phyloP scores from a whole-genome alignment of 2,113 vertebrate species.

The Cranoglanis bouderius region DNA sequence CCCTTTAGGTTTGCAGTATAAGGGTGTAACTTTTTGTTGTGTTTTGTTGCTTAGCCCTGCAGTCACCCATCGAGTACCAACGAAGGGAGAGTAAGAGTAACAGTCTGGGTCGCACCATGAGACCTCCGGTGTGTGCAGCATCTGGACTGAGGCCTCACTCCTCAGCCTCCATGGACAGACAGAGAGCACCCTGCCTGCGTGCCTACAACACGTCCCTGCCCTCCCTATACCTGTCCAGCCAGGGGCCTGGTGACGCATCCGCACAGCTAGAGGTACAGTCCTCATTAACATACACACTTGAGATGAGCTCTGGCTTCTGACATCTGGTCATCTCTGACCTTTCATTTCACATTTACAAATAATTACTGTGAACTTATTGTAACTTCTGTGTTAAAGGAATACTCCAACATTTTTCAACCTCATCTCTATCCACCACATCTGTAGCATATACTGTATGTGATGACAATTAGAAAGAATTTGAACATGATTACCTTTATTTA shows the following conservation, averaged over 20 bases:
- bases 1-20: neutral
- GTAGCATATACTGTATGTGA: neutral
- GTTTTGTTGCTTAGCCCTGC: constrained; percentile 75
- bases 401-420: neutral
- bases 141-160: constrained; percentile 77
- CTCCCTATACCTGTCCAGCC: constrained; percentile 79
- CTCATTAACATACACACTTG: neutral
- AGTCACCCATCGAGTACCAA: constrained; percentile 93
- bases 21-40: neutral
- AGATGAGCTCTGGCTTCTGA: constrained; percentile 5
- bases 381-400: neutral
- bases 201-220: constrained; percentile 85
- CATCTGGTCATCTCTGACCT: neutral
- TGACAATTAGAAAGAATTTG: neutral
- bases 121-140: constrained; percentile 67
- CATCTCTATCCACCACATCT: neutral
- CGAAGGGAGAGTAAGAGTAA: constrained; percentile 88
- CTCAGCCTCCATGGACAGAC: constrained; percentile 81
- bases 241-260: constrained; percentile 61
- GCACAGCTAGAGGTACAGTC: constrained; percentile 63
- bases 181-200: constrained; percentile 76
- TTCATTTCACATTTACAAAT: neutral
- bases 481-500: neutral
- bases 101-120: constrained; percentile 83
- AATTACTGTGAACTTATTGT: neutral